These are phyloP conservation scores for Diplolepis rosae DNA, from an alignment of 2,888 invertebrate species.

Conservation along the genomic window DNA sequence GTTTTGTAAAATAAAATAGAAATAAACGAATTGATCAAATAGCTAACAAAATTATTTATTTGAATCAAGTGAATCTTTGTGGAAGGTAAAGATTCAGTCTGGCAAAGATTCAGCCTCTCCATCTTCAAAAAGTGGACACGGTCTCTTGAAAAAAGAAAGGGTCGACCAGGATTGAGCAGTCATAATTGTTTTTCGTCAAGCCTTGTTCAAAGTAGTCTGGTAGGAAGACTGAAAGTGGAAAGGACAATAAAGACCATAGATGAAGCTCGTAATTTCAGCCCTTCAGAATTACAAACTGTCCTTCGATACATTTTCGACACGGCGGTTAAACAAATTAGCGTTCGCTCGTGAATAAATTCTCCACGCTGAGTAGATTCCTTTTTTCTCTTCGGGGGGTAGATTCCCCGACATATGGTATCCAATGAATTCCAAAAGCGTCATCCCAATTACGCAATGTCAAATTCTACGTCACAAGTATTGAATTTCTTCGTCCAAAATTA, in stretches of 20 bases:
- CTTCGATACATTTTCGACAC: slow-evolving; percentile 49
- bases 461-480: neutral
- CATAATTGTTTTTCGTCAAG: slow-evolving; percentile 23
- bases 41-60: too few relatives aligned
- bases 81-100: too few relatives aligned
- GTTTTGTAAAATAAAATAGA: too few relatives aligned
- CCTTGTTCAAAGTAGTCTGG: slow-evolving; percentile 19
- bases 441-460: slow-evolving; percentile 10
- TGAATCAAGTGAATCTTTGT: too few relatives aligned
- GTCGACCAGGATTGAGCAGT: slow-evolving; percentile 13
- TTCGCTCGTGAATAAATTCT: slow-evolving; percentile 63
- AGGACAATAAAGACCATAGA: slow-evolving; percentile 4
- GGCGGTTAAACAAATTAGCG: slow-evolving; percentile 65
- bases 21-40: too few relatives aligned
- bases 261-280: slow-evolving; percentile 20
- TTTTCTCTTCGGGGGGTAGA: slow-evolving; percentile 57
- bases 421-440: slow-evolving; percentile 28
- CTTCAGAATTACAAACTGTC: slow-evolving; percentile 24
- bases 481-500: neutral
- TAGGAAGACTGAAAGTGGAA: neutral
- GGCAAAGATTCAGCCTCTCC: neutral
- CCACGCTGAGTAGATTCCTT: slow-evolving; percentile 53
- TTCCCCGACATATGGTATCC: slow-evolving; percentile 59
- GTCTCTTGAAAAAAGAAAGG: slow-evolving; percentile 14
- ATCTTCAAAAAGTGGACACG: slow-evolving; percentile 3